Evolutionary conservation across 2,113 vertebrate species (phyloP).

Genomic region (Camelus bactrianus): DNA sequence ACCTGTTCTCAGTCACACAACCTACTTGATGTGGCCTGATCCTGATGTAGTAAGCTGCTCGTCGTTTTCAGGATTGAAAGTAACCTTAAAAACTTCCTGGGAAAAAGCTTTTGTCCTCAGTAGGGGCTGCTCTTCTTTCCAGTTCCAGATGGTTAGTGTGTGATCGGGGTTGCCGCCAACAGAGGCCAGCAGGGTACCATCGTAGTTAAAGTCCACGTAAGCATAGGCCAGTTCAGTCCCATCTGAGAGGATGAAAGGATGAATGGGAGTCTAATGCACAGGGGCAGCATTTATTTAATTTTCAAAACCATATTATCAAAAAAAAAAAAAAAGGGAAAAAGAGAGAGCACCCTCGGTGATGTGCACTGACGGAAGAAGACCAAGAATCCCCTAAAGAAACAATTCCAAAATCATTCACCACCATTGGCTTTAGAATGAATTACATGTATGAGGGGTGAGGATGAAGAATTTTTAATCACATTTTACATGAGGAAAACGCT

Average conservation of each 20-base stretch:
- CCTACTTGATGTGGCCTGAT: conserved; percentile 95
- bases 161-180: conserved; percentile 93
- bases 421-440: conserved; percentile 13
- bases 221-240: conserved; percentile 91
- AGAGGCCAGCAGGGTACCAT: conserved; percentile 92
- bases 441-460: neutral
- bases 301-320: neutral
- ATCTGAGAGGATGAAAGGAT: conserved; percentile 85
- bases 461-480: neutral
- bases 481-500: neutral
- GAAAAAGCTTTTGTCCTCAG: conserved; percentile 94
- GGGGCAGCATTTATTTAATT: neutral
- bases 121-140: conserved; percentile 92
- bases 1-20: neutral
- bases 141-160: conserved; percentile 95
- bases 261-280: neutral
- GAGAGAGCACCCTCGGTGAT: neutral
- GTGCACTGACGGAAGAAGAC: neutral
- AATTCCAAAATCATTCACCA: conserved; percentile 1
- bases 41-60: conserved; percentile 94
- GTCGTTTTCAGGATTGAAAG: conserved; percentile 93
- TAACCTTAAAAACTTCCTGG: conserved; percentile 94
- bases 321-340: neutral
- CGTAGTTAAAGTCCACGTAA: conserved; percentile 91
- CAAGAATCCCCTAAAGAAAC: conserved; percentile 21